Conservation (phyloP, 2,888 invertebrate species). For the Synanthedon vespiformis region DNA sequence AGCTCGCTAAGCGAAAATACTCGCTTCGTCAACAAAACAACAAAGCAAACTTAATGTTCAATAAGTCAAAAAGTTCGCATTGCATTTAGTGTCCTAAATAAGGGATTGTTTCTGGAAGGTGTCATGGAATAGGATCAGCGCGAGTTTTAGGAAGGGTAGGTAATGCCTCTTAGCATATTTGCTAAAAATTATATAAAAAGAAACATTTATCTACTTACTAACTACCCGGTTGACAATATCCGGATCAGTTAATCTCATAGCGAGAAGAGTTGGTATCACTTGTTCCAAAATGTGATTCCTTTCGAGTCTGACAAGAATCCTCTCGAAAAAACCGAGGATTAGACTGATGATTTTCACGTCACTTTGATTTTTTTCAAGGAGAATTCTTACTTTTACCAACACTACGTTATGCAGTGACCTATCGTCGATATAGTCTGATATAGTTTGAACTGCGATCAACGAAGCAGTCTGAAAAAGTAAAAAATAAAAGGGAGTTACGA, state of each 20-base stretch:
- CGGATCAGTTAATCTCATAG: constrained; percentile 88
- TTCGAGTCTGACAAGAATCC: constrained; percentile 85
- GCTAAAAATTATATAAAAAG: background rate
- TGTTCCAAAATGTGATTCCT: constrained; percentile 90
- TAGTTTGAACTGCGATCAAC: constrained; percentile 86
- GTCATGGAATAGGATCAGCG: too few species aligned
- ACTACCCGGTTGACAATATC: constrained; percentile 91
- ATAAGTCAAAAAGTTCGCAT: background rate
- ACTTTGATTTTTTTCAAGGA: constrained; percentile 82
- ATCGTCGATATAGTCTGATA: constrained; percentile 87
- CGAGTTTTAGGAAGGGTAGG: too few species aligned
- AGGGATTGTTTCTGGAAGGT: too few species aligned
- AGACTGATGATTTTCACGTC: constrained; percentile 86
- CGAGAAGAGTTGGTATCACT: constrained; percentile 88
- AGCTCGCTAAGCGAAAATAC: background rate
- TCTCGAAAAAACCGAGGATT: constrained; percentile 83
- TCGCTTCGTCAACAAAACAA: background rate
- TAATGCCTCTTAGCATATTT: background rate
- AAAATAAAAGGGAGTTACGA: constrained; percentile 1
- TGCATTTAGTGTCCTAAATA: too few species aligned
- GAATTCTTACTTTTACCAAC: constrained; percentile 83
- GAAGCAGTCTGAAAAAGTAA: constrained; percentile 81
- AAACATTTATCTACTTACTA: constrained; percentile 77
- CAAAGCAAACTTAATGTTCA: background rate
- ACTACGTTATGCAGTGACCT: constrained; percentile 83